Evolutionary conservation across 2,888 invertebrate species (phyloP).

Genomic region (Euclidia mi): DNA sequence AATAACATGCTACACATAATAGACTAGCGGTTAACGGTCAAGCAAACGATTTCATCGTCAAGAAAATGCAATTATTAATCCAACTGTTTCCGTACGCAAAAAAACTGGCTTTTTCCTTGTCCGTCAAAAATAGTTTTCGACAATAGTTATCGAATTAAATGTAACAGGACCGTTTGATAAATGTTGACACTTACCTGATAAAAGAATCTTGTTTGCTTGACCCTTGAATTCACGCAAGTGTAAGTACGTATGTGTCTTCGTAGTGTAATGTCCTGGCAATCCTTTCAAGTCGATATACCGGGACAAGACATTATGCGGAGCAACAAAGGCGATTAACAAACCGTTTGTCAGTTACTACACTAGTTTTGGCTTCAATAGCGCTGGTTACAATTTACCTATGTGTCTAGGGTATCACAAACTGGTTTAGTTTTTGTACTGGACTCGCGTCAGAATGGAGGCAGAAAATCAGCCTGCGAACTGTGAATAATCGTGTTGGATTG

Average conservation of each 20-base stretch:
- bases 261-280: conserved; percentile 54
- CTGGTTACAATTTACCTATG: conserved; percentile 63
- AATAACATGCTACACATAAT: conserved; percentile 19
- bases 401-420: conserved; percentile 62
- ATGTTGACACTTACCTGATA: conserved; percentile 57
- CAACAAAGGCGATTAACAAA: conserved; percentile 83
- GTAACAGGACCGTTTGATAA: conserved; percentile 9
- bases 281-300: conserved; percentile 77
- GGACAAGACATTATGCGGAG: conserved; percentile 70
- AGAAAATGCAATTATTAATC: conserved; percentile 43
- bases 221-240: conserved; percentile 63
- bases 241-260: conserved; percentile 45
- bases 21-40: conserved; percentile 30
- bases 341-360: conserved; percentile 76
- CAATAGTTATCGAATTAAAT: conserved; percentile 19
- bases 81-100: conserved; percentile 32
- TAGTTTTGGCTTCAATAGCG: conserved; percentile 65
- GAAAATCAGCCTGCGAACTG: conserved; percentile 25
- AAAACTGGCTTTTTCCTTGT: conserved; percentile 18
- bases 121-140: conserved; percentile 16
- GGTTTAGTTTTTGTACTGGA: conserved; percentile 54
- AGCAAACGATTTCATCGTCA: conserved; percentile 26
- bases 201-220: conserved; percentile 46
- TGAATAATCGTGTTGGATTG: conserved; percentile 38
- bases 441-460: conserved; percentile 37